These are phyloP conservation scores for Taxidea taxus DNA, from an alignment of 2,113 vertebrate species.

Conservation along the genomic window DNA sequence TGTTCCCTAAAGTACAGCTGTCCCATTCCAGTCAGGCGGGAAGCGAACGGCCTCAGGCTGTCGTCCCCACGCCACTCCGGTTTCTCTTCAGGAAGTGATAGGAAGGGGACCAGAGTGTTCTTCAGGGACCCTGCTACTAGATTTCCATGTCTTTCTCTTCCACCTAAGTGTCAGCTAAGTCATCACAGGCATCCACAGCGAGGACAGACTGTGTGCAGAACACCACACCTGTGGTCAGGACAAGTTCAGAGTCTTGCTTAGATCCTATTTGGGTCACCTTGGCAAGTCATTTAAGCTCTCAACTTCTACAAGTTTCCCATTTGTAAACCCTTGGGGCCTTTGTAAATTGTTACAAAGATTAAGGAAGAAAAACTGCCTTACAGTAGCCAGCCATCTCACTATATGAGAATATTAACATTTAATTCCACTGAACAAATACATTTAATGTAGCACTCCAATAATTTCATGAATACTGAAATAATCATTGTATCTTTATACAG, in stretches of 20 bases:
- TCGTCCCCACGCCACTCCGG: neutral
- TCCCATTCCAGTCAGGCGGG: too few relatives aligned
- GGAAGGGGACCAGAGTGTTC: neutral
- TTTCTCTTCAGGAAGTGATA: slow-evolving; percentile 14
- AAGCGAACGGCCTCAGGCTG: neutral
- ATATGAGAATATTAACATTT: neutral
- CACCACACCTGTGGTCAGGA: neutral
- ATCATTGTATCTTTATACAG: neutral
- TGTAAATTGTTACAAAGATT: neutral
- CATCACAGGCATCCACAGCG: neutral
- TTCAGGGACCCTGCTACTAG: neutral
- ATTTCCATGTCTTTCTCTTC: neutral
- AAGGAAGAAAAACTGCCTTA: neutral
- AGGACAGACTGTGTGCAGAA: neutral
- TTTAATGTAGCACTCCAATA: neutral
- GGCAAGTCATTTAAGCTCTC: neutral
- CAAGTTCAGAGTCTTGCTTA: neutral
- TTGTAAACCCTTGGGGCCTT: neutral
- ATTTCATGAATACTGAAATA: neutral
- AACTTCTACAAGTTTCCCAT: neutral
- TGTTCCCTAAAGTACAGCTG: neutral
- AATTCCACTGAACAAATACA: neutral
- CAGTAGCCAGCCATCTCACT: neutral
- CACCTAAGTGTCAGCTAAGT: neutral
- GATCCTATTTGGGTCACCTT: neutral